phyloP scores from a whole-genome alignment of 2,888 invertebrate species.

The Latrodectus elegans region DNA sequence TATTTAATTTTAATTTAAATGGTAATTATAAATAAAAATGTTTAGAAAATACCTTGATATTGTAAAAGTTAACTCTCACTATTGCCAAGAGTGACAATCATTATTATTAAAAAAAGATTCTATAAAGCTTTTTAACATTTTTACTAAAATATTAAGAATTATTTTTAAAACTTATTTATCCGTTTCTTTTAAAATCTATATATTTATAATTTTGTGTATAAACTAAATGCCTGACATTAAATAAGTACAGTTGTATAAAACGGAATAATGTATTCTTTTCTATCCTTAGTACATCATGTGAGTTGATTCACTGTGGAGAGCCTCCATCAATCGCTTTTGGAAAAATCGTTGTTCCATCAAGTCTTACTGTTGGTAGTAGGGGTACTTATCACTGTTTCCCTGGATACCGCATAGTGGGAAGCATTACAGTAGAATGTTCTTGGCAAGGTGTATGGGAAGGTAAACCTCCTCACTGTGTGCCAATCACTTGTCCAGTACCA shows the following conservation, averaged over 20 bases:
- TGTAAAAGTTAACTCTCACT: too few relatives aligned
- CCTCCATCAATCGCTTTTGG: slow-evolving; percentile 62
- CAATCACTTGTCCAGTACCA: slow-evolving; percentile 63
- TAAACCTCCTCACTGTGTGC: slow-evolving; percentile 64
- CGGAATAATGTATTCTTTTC: background rate
- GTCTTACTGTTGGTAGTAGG: slow-evolving; percentile 38
- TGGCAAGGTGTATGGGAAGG: slow-evolving; percentile 63
- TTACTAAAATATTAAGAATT: too few relatives aligned
- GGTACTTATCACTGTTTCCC: slow-evolving; percentile 56
- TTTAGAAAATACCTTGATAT: too few relatives aligned
- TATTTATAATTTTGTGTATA: too few relatives aligned
- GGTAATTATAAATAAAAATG: too few relatives aligned
- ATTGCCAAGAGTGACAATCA: too few relatives aligned
- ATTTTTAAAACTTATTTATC: too few relatives aligned
- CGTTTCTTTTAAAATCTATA: too few relatives aligned
- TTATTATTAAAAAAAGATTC: too few relatives aligned
- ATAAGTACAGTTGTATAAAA: background rate
- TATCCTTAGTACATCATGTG: slow-evolving; percentile 48
- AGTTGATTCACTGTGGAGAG: slow-evolving; percentile 48
- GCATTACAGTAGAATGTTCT: slow-evolving; percentile 53
- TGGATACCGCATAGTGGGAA: slow-evolving; percentile 58
- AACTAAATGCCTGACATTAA: too few relatives aligned
- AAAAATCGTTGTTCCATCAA: slow-evolving; percentile 13
- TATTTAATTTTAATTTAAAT: too few relatives aligned
- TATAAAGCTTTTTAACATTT: too few relatives aligned